A percentile compares a stretch with the other conserved stretches of the same genome.
These are phyloP conservation scores for Griposia aprilina DNA, from an alignment of 2,888 invertebrate genomes.

Conservation along the genomic window DNA sequence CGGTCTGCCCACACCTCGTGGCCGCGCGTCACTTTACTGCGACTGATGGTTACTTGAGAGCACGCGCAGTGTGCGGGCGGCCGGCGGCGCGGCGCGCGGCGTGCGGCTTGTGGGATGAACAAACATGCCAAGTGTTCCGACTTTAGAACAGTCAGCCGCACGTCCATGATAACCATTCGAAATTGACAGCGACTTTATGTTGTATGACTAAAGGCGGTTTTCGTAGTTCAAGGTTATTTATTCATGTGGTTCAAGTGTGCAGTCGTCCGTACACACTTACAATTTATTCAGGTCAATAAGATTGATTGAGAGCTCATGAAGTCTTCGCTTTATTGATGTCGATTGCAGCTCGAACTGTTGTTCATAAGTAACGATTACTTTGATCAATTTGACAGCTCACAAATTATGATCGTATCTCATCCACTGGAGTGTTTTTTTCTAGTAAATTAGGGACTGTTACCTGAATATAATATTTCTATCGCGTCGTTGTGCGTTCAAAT, in stretches of 20 bases:
- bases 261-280: conserved; percentile 10
- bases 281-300: conserved; percentile 50
- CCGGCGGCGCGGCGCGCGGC: not conserved
- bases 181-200: not conserved
- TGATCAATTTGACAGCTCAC: conserved; percentile 37
- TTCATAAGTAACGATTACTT: conserved; percentile 32
- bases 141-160: not conserved
- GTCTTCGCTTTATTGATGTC: conserved; percentile 35
- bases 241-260: not conserved
- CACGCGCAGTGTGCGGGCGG: conserved; percentile 18
- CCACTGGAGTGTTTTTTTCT: conserved; percentile 3
- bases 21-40: not conserved
- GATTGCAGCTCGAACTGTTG: conserved; percentile 30
- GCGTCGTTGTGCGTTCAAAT: conserved; percentile 42
- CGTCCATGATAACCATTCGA: not conserved
- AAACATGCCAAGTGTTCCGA: conserved; percentile 20
- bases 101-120: conserved; percentile 29
- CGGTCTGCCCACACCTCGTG: conserved; percentile 22
- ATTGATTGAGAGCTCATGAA: conserved; percentile 52
- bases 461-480: conserved; percentile 23
- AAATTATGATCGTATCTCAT: conserved; percentile 16
- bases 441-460: conserved; percentile 26
- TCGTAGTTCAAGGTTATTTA: not conserved
- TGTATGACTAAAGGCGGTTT: conserved; percentile 1
- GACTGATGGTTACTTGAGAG: conserved; percentile 8